Base-by-base conservation (phyloP, 2,113 vertebrate species). In the Blennius ocellaris region DNA sequence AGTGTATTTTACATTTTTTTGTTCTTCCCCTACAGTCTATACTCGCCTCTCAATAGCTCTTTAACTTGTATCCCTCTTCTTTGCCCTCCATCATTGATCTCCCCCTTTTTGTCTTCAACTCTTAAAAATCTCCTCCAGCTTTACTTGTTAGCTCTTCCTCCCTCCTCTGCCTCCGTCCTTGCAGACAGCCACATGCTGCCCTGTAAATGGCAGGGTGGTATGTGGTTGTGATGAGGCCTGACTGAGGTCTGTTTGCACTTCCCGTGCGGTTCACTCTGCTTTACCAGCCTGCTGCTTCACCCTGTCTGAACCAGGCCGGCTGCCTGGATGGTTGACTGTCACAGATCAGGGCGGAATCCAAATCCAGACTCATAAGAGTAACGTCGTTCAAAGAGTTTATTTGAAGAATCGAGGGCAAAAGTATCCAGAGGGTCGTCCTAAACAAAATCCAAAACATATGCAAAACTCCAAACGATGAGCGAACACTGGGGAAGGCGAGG, bases 161-260 rank as follows among this genome's bases (percentile, higher is more conserved):
- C 45, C 48, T 15, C n/a, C 57, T 11, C n/a, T 14, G 17, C 38
- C 17, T 15, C 44, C 9, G 70, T 73, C 41, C 45, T 15, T 56
- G 50, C 82, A 72, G 84, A 73, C 67, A 55, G 70, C 71, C 69
- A 69, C 71, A 60, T 78, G 69, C 69, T 49, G 58, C 41, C 57
- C 66, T 76, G 76, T 50, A 80, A 82, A 78, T 80, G 76, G 75
- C 73, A 65, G 65, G 48, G 65, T 76, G 88, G 72, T 72, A 69
- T 80, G 89, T 80, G 89, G 86, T 84, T 65, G 78, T 76, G 65
- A 73, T 87, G 89, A 83, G 89, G 89, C 82, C 60, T 8, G 63
- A 15, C 81, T 79, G 87, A 63, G 90, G 90, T 87, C 66, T 78
- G 74, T 85, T 86, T 86, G 78, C 85, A 38, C 76, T 75, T 78